Evolutionary conservation across 2,113 vertebrate species (phyloP), one percentile per base, ranked within the genome.

Genomic region (Gopherus evgoodei): DNA sequence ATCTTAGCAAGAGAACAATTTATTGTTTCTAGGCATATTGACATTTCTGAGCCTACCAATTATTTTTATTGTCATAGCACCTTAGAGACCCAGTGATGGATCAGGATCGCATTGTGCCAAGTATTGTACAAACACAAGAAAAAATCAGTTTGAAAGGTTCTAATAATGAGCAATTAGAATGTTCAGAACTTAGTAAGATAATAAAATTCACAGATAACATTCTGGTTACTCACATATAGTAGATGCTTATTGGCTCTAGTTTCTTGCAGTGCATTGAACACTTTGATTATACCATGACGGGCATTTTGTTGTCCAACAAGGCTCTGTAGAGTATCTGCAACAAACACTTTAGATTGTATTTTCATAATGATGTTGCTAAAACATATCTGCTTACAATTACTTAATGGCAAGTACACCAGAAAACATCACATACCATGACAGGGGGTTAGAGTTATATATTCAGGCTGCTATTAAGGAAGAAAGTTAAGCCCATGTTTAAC

Each of bases 301-400:
- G 99, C 99, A 22, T 99, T 99, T 97, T 99, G 99, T 95, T 99
- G 99, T 97, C 99, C 99, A 83, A 99, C 99, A 17, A 99, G 98
- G 97, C 98, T 99, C 97, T 99, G 98, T 85, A 99, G 98, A 81
- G 98, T 99, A 98, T 99, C 99, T 99, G 97, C 84, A 98, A 98
- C 81, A 95, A 75, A 96, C 0, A 1, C 59, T 82, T 86, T 82
- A 96, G 76, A 89, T 82, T 80, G 19, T 9, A 13, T 53, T 59
- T 53, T 21, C 85, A 24, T 14, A 42, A 17, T 86, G 14, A 1
- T 0, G 6, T 4, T 53, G 53, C 76, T 16, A 92, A 89, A 86
- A 21, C 57, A 24, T 22, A 81, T 27, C 50, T 11, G 35, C 6
- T 42, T 11, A 76, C 83, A 31, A 2, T 11, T 27, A 4, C 62